Conservation (phyloP, 2,797 vertebrate species). For the Falco peregrinus region DNA sequence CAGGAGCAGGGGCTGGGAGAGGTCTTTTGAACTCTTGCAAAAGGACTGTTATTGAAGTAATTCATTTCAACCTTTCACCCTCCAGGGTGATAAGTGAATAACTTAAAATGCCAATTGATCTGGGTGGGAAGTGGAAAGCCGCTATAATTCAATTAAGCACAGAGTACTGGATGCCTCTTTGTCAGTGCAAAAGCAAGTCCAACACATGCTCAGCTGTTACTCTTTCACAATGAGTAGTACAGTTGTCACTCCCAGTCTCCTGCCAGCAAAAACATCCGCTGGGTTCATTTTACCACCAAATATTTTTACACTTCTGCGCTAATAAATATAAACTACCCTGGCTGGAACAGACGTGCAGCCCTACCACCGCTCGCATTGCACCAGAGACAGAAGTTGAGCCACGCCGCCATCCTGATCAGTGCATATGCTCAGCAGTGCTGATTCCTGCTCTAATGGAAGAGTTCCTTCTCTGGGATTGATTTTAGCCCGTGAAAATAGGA, state of each 20-base stretch:
- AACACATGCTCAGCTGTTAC: conserved; percentile 70
- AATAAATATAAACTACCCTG: conserved; percentile 65
- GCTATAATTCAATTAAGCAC: conserved; percentile 69
- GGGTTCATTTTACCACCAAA: conserved; percentile 67
- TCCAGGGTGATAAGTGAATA: conserved; percentile 46
- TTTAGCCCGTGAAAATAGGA: background rate
- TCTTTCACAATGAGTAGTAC: conserved; percentile 55
- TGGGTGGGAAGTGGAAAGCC: conserved; percentile 72
- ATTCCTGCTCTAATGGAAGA: background rate
- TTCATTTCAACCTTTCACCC: background rate
- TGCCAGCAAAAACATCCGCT: conserved; percentile 76
- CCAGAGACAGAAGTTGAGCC: background rate
- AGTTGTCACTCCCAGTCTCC: conserved; percentile 54
- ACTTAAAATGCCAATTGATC: conserved; percentile 55
- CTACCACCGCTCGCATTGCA: background rate
- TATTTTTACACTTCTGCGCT: conserved; percentile 67
- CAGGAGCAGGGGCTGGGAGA: background rate
- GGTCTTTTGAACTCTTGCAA: background rate
- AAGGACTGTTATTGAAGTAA: background rate
- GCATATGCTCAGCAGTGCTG: background rate
- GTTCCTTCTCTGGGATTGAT: background rate
- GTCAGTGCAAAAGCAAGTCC: conserved; percentile 35
- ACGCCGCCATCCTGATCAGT: fast-evolving
- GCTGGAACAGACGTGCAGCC: conserved; percentile 3
- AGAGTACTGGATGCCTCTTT: conserved; percentile 42